Percentiles rank a stretch among this genome's conserved stretches.
Evolutionary conservation across 2,797 vertebrate species (phyloP).

Genomic region (Mareca penelope): DNA sequence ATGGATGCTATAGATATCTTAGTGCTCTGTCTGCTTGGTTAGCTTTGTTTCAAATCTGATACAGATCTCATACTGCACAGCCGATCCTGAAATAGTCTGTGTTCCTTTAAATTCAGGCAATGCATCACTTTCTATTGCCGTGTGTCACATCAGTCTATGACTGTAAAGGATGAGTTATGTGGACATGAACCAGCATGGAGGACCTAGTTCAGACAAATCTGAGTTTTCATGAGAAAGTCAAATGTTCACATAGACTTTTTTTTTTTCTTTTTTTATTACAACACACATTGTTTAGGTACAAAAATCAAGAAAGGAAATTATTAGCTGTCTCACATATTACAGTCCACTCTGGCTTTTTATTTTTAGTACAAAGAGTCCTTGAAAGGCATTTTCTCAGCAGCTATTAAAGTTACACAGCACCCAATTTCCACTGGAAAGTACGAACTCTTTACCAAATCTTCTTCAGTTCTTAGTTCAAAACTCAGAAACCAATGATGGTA

Average conservation of each 20-base stretch:
- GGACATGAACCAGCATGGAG: constrained; percentile 72
- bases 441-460: not conserved
- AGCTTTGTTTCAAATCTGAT: constrained; percentile 82
- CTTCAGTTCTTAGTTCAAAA: not conserved
- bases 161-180: constrained; percentile 80
- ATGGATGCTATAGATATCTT: constrained; percentile 78
- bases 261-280: constrained; percentile 1
- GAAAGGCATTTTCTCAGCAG: not conserved
- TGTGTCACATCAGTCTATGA: constrained; percentile 78
- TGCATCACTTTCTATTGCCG: constrained; percentile 82
- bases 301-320: constrained; percentile 35
- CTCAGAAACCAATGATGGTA: not conserved
- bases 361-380: not conserved
- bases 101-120: constrained; percentile 84
- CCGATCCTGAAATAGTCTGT: constrained; percentile 77
- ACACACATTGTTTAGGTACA: constrained; percentile 20
- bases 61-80: constrained; percentile 78
- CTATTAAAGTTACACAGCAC: not conserved
- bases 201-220: constrained; percentile 59
- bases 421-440: not conserved
- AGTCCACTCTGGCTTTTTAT: not conserved
- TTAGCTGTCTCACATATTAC: not conserved
- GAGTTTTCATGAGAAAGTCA: constrained; percentile 60
- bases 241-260: constrained; percentile 43
- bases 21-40: constrained; percentile 80